Conservation (phyloP, 2,888 invertebrate species). For the Empis livida region DNA sequence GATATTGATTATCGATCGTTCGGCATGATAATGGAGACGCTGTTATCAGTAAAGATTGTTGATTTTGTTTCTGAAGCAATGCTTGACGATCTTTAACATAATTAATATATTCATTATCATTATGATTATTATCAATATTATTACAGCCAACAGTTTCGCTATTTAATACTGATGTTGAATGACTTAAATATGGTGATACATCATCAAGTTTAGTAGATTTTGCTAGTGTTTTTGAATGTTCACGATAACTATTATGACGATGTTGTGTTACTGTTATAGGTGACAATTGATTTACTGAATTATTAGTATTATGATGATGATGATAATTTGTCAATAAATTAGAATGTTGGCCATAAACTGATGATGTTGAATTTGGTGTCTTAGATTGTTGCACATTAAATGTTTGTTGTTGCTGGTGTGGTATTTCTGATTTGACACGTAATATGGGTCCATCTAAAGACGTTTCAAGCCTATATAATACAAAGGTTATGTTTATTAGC, state of each 20-base stretch:
- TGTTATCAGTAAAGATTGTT: not conserved
- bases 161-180: slow-evolving; percentile 31
- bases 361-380: slow-evolving; percentile 6
- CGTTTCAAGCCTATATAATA: slow-evolving; percentile 25
- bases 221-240: slow-evolving; percentile 29
- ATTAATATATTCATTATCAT: slow-evolving; percentile 5
- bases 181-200: slow-evolving; percentile 26
- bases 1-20: not conserved
- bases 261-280: slow-evolving; percentile 12
- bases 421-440: slow-evolving; percentile 12
- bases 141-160: slow-evolving; percentile 13
- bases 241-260: slow-evolving; percentile 12
- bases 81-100: not conserved
- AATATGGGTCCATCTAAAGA: slow-evolving; percentile 31
- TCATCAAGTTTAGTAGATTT: slow-evolving; percentile 27
- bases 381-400: slow-evolving; percentile 6
- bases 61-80: slow-evolving; percentile 6
- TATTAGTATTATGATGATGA: not conserved
- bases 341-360: slow-evolving; percentile 2
- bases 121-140: slow-evolving; percentile 6
- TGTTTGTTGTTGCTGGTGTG: not conserved
- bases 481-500: too few species aligned
- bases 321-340: not conserved
- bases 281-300: slow-evolving; percentile 4
- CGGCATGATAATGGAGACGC: not conserved